These are phyloP conservation scores for Sminthurinus aureus DNA, from an alignment of 2,888 invertebrate genomes.

Conservation along the genomic window DNA sequence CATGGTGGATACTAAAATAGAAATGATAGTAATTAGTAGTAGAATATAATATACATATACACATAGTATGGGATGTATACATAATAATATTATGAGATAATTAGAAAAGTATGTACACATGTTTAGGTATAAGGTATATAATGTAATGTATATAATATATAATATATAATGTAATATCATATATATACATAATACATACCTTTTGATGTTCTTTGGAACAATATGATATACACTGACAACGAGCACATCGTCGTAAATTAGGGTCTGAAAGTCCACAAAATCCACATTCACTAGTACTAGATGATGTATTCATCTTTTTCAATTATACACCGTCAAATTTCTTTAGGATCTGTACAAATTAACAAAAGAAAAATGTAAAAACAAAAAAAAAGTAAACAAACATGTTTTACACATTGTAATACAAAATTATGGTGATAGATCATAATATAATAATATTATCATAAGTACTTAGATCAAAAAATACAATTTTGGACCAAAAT, in stretches of 20 bases:
- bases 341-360: conserved; percentile 76
- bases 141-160: too few relatives aligned
- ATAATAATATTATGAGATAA: too few relatives aligned
- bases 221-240: conserved; percentile 78
- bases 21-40: too few relatives aligned
- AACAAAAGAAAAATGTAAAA: conserved; percentile 88
- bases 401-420: conserved; percentile 95
- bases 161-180: too few relatives aligned
- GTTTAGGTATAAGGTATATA: too few relatives aligned
- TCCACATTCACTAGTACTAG: conserved; percentile 18
- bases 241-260: conserved; percentile 75
- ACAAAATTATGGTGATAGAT: conserved; percentile 99
- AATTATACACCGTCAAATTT: neutral
- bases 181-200: conserved; percentile 48
- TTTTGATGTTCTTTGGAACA: conserved; percentile 82
- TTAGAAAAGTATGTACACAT: too few relatives aligned
- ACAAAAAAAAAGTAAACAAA: conserved; percentile 90
- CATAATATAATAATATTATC: too few relatives aligned
- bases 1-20: too few relatives aligned
- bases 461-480: too few relatives aligned
- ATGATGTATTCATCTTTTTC: neutral
- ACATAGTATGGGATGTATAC: too few relatives aligned
- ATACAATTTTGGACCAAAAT: too few relatives aligned
- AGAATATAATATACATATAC: too few relatives aligned
- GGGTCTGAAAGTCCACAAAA: conserved; percentile 67